A percentile compares a stretch with the other conserved stretches of the same genome.
phyloP scores from a whole-genome alignment of 2,888 invertebrate species.

The Trichacis sp. region DNA sequence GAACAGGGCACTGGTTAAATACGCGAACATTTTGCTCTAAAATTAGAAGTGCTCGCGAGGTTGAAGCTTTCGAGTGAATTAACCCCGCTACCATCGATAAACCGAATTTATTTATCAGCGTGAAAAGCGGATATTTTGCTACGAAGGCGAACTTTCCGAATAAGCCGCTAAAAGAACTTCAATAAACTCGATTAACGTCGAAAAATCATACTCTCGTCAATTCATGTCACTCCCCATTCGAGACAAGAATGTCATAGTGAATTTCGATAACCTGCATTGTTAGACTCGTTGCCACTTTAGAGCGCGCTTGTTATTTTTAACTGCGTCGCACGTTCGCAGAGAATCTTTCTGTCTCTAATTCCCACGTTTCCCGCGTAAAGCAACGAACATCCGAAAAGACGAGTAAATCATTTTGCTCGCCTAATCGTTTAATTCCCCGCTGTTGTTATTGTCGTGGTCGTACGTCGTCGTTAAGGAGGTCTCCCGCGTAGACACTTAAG shows the following conservation, averaged over 20 bases:
- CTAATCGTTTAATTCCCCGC: constrained; percentile 1
- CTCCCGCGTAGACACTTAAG: constrained; percentile 3
- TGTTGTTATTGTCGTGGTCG: constrained; percentile 4
- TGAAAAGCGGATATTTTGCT: too few species aligned
- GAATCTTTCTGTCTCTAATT: constrained; percentile 1
- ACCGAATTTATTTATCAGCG: too few species aligned
- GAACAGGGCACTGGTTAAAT: constrained; percentile 5
- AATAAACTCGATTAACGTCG: too few species aligned
- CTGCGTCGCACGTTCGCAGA: background rate
- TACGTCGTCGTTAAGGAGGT: constrained; percentile 8
- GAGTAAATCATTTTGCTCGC: constrained; percentile 2
- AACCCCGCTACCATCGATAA: too few species aligned
- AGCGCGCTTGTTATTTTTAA: background rate
- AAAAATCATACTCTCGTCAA: too few species aligned
- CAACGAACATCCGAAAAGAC: background rate
- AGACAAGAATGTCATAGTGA: too few species aligned
- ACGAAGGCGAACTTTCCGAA: too few species aligned
- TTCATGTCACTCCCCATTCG: too few species aligned
- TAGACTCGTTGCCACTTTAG: background rate
- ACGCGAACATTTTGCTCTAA: background rate
- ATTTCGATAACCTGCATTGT: too few species aligned
- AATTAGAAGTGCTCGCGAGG: background rate
- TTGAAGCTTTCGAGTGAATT: too few species aligned
- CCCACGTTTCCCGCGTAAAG: background rate
- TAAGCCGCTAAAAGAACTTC: too few species aligned